These are phyloP conservation scores for Platalea minor DNA, from an alignment of 2,797 vertebrate species.

Conservation along the genomic window DNA sequence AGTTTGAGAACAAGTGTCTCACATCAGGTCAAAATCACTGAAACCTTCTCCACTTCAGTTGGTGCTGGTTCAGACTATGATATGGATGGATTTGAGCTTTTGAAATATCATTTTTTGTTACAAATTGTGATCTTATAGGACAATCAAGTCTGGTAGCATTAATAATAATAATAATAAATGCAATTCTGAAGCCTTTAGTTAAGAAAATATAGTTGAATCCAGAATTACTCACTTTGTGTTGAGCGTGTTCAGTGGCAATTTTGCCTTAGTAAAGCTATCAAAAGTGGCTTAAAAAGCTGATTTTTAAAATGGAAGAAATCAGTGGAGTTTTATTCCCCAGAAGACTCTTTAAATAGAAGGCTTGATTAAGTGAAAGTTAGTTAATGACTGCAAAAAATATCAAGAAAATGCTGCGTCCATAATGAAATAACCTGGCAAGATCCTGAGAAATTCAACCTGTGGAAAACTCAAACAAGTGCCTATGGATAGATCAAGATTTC, in stretches of 20 bases:
- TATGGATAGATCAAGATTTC: neutral
- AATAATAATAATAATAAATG: neutral
- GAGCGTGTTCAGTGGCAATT: neutral
- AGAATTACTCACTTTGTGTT: neutral
- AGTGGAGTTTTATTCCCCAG: neutral
- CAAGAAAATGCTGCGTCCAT: constrained; percentile 43
- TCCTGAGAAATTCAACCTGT: constrained; percentile 55
- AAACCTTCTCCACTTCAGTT: neutral
- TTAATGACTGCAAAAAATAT: constrained; percentile 42
- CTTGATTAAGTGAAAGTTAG: constrained; percentile 9
- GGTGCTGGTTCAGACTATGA: neutral
- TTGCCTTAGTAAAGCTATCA: neutral
- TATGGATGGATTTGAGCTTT: neutral
- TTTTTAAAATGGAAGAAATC: neutral
- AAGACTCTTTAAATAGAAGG: constrained; percentile 53
- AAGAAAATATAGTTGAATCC: neutral
- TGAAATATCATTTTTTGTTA: neutral
- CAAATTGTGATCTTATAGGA: neutral
- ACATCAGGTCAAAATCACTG: neutral
- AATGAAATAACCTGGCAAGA: constrained; percentile 25
- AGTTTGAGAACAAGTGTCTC: neutral
- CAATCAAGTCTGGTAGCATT: neutral
- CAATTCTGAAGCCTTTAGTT: neutral
- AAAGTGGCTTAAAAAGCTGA: neutral
- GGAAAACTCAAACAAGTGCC: constrained; percentile 12